A percentile compares a stretch with the other conserved stretches of the same genome.
phyloP scores from a whole-genome alignment of 35 echinoderm and acorn worm species.

The Chiridota heheva region DNA sequence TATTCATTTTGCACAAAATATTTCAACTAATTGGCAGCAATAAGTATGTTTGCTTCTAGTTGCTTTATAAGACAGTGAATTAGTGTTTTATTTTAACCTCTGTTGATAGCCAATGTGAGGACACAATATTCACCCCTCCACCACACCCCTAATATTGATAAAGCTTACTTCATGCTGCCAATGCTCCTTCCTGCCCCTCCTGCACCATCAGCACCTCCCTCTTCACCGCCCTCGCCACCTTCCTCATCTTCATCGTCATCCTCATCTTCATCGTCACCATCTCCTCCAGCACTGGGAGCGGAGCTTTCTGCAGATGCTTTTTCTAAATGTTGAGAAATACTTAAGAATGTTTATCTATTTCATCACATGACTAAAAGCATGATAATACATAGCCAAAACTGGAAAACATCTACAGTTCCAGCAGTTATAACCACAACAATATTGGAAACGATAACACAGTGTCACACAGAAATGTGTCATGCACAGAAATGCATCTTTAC shows the following conservation, averaged over 20 bases:
- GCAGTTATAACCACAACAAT: no score
- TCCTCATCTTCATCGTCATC: slow-evolving; percentile 36
- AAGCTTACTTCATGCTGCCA: slow-evolving; percentile 24
- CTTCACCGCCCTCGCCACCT: slow-evolving; percentile 11
- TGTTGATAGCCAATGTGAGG: no score
- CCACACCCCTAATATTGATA: no score
- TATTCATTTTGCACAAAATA: no score
- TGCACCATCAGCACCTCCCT: slow-evolving; percentile 8
- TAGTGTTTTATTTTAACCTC: no score
- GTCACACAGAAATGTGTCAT: background rate
- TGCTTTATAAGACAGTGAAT: no score
- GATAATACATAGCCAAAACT: background rate
- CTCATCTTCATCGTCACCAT: slow-evolving; percentile 37
- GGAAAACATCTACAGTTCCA: no score
- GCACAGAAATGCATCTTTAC: no score
- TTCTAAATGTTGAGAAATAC: no score
- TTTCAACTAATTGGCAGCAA: no score
- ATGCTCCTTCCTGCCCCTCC: slow-evolving; percentile 25
- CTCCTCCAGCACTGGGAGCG: slow-evolving; percentile 3
- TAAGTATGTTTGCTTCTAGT: no score
- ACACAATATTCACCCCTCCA: no score
- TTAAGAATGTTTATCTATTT: background rate
- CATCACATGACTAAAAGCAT: background rate
- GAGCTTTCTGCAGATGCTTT: background rate
- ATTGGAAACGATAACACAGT: background rate